Evolutionary conservation across 2,113 vertebrate genomes (phyloP).

Genomic region (Guaruba guarouba): DNA sequence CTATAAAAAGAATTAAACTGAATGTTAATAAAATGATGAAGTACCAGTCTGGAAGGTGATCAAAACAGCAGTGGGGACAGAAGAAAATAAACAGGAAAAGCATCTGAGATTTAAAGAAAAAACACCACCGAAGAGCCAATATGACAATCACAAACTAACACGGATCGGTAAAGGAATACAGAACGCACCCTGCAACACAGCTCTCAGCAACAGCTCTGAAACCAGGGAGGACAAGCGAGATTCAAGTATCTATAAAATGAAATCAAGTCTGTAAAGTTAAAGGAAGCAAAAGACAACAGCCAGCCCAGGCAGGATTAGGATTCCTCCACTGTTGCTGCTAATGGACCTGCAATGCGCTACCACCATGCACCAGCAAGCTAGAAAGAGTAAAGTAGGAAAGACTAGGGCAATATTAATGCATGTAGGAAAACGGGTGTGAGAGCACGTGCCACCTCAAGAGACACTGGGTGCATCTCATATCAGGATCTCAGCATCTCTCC

Average conservation of each 20-base stretch:
- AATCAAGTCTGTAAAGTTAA: not conserved
- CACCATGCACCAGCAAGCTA: not conserved
- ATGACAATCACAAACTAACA: not conserved
- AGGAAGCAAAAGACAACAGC: not conserved
- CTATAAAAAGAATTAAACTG: not conserved
- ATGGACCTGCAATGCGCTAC: not conserved
- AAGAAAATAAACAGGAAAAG: not conserved
- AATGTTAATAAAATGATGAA: not conserved
- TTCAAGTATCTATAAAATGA: not conserved
- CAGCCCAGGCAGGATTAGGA: not conserved
- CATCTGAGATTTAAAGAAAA: not conserved
- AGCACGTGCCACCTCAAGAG: not conserved
- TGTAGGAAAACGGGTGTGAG: not conserved
- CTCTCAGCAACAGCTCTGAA: not conserved
- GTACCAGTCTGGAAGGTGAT: not conserved
- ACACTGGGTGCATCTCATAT: not conserved
- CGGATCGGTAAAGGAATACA: not conserved
- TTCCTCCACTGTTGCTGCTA: not conserved
- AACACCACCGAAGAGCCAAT: not conserved
- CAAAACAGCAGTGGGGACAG: not conserved
- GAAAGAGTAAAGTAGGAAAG: not conserved
- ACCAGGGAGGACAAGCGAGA: fast-evolving
- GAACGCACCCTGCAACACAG: not conserved
- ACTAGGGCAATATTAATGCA: not conserved
- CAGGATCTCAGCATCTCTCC: not conserved